Evolutionary conservation across 2,888 invertebrate species (phyloP).

Genomic region (Callyntrura sp.): DNA sequence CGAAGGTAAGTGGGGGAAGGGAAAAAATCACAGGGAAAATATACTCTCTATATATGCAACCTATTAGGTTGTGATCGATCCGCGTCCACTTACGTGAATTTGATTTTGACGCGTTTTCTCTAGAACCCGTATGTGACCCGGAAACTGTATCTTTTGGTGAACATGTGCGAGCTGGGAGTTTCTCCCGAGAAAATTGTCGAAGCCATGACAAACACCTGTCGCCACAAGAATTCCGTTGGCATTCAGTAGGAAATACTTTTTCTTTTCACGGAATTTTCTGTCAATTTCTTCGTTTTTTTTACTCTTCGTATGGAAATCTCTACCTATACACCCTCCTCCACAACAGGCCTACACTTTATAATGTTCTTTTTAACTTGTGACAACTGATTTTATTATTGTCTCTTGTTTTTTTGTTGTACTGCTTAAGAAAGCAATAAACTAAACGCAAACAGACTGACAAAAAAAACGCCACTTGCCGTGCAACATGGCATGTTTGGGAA

Average conservation of each 20-base stretch:
- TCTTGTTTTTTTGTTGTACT: no score
- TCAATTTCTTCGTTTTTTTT: no score
- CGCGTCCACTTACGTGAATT: slow-evolving; percentile 6
- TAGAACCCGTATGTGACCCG: slow-evolving; percentile 86
- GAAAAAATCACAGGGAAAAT: neutral
- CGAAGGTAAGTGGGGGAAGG: slow-evolving; percentile 84
- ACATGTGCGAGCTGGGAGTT: slow-evolving; percentile 85
- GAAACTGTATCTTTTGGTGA: slow-evolving; percentile 86
- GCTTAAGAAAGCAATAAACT: no score
- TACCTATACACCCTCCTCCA: no score
- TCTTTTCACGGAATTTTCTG: no score
- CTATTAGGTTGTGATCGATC: slow-evolving; percentile 54
- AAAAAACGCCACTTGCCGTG: no score
- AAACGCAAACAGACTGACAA: no score
- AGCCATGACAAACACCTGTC: slow-evolving; percentile 84
- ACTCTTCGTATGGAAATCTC: no score
- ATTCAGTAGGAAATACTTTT: slow-evolving; percentile 78
- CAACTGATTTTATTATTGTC: no score
- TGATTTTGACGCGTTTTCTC: slow-evolving; percentile 20
- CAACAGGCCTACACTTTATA: no score
- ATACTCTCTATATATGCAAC: neutral
- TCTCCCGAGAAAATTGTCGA: slow-evolving; percentile 80
- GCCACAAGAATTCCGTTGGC: slow-evolving; percentile 82
- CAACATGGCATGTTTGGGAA: no score
- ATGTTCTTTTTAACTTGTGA: no score